Evolutionary conservation across 2,797 vertebrate genomes (phyloP).

Genomic region (Ptychobarbus kaznakovi): DNA sequence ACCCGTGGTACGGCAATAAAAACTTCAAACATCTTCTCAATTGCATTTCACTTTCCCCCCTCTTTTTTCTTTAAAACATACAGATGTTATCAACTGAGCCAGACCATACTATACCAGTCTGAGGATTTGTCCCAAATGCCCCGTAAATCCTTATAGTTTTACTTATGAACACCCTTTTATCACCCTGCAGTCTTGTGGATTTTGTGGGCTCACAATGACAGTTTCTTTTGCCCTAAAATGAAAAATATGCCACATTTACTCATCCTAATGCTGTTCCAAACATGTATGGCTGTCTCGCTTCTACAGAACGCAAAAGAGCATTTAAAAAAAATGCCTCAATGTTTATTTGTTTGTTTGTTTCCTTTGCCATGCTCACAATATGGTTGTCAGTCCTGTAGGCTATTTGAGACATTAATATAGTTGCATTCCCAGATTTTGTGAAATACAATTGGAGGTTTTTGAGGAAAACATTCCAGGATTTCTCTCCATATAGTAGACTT

Average conservation of each 20-base stretch:
- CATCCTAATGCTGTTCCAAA: background rate
- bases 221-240: background rate
- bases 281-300: background rate
- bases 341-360: background rate
- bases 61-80: background rate
- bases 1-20: background rate
- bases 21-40: conserved; percentile 3
- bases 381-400: background rate
- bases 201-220: background rate
- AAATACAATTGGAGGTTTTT: too few relatives aligned
- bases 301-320: background rate
- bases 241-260: background rate
- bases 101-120: background rate
- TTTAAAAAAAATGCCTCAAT: too few relatives aligned
- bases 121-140: background rate
- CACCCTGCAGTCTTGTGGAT: background rate
- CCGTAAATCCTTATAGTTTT: background rate
- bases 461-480: too few relatives aligned
- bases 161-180: too few relatives aligned
- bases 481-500: too few relatives aligned
- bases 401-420: background rate
- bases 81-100: background rate
- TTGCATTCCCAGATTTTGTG: too few relatives aligned
- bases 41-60: background rate
- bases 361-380: background rate